A percentile compares a stretch with the other conserved stretches of the same genome.
These are phyloP conservation scores for Takifugu bimaculatus DNA, from an alignment of 2,113 vertebrate species.

Conservation along the genomic window DNA sequence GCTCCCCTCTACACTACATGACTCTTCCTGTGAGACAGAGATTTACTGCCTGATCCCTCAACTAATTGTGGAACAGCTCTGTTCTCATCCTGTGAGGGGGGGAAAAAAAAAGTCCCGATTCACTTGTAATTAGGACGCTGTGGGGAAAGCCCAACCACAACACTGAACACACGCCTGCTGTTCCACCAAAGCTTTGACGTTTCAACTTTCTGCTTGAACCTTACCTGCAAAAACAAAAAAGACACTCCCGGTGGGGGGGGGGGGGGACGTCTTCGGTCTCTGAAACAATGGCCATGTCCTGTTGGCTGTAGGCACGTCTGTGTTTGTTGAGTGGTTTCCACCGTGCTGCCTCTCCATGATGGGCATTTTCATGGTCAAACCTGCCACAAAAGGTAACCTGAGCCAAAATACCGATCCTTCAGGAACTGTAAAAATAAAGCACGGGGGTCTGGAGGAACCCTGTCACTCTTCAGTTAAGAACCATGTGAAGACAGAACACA, in stretches of 20 bases:
- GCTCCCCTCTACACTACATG: constrained; percentile 29
- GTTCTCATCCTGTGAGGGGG: constrained; percentile 46
- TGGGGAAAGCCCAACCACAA: constrained; percentile 68
- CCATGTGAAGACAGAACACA: constrained; percentile 57
- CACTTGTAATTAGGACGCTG: constrained; percentile 54
- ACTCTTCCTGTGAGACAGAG: constrained; percentile 39
- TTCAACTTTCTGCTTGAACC: constrained; percentile 48
- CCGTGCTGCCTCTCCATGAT: constrained; percentile 42
- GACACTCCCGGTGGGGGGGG: constrained; percentile 28
- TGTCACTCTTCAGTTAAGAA: constrained; percentile 68
- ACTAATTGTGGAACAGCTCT: constrained; percentile 66
- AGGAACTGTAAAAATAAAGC: constrained; percentile 80
- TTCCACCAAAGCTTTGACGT: constrained; percentile 47
- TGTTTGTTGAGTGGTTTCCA: constrained; percentile 44
- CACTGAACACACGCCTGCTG: constrained; percentile 38
- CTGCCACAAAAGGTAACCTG: constrained; percentile 73
- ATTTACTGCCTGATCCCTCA: constrained; percentile 61
- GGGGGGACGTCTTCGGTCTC: constrained; percentile 33
- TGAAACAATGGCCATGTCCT: constrained; percentile 24
- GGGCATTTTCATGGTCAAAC: constrained; percentile 71
- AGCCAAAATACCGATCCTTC: constrained; percentile 73
- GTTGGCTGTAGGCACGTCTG: constrained; percentile 23
- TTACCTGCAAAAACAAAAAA: constrained; percentile 46
- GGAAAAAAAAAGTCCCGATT: constrained; percentile 58
- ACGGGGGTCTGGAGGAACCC: constrained; percentile 69